Base-by-base conservation (phyloP, 2,113 vertebrate genomes). In the Istiophorus platypterus region DNA sequence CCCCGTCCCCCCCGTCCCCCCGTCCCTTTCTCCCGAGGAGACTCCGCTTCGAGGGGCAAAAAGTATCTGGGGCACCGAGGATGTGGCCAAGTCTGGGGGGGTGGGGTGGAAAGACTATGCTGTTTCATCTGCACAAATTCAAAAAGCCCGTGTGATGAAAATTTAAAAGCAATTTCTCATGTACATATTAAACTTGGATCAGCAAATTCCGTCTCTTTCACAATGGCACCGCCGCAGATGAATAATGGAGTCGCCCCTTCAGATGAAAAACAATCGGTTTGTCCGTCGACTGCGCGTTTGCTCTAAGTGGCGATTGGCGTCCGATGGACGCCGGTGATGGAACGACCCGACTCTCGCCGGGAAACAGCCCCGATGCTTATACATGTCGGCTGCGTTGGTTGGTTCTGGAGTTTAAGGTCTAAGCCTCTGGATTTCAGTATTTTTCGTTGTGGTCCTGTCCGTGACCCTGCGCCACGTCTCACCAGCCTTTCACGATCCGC, bases 91-190 rank as follows among this genome's bases (percentile, higher is more conserved):
- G 37, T 39, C 76, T 41, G 61, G 49, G 31, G 65, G 1, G 45
- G 14, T 56, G 49, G 31, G 65, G 1, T 45, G 14, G 41, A 37
- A 59, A 69, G 56, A 61, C 45, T 47, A 78, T 85, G 80, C 90
- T 24, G 87, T 93, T 94, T 93, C 85, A 92, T 92, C 84, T 89
- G 78, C 20, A 66, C 54, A 27, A 27, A 85, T 85, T 92, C 88
- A 89, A 92, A 94, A 90, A 92, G 84, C 78, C 77, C 58, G 58
- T 70, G 70, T 69, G 74, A 91, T 91, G 76, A 91, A 90, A 87
- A 79, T 89, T 89, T 84, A 71, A 90, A 90, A 85, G 54, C 83
- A 41, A 88, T 92, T 91, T 84, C 68, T 82, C 82, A 92, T 92
- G 88, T 89, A 80, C 81, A 89, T 84, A 89, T 85, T 85, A 82